Conservation (phyloP, 2,888 invertebrate genomes). For the Rotaria magnacalcarata region DNA sequence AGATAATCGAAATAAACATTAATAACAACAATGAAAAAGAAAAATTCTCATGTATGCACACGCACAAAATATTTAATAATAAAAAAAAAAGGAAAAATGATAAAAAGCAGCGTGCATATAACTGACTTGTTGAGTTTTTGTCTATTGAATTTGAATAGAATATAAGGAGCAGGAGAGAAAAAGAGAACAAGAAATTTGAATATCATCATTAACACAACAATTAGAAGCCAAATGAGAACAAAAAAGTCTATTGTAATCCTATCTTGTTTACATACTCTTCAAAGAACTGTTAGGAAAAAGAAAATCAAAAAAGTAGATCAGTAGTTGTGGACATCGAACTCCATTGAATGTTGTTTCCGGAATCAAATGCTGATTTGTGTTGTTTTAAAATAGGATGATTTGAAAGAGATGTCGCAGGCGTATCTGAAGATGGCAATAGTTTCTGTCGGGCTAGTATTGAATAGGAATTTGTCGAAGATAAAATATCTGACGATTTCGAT, state of each 20-base stretch:
- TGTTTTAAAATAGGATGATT: not conserved
- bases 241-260: not conserved
- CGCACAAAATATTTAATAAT: not conserved
- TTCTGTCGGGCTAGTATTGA: not conserved
- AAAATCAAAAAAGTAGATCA: slow-evolving; percentile 21
- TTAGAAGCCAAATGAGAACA: not conserved
- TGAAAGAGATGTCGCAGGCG: not conserved
- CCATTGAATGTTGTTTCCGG: not conserved
- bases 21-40: not conserved
- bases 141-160: not conserved
- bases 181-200: not conserved
- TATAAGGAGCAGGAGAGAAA: not conserved
- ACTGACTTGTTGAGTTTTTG: not conserved
- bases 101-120: slow-evolving; percentile 27
- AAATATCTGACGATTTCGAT: not conserved
- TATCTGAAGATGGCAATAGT: not conserved
- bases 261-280: not conserved
- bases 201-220: not conserved
- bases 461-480: not conserved
- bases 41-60: not conserved
- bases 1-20: not conserved
- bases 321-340: slow-evolving; percentile 6
- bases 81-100: not conserved
- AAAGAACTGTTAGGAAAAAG: not conserved
- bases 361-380: not conserved